phyloP scores from a whole-genome alignment of 2,113 vertebrate genomes.

The Panthera tigris region DNA sequence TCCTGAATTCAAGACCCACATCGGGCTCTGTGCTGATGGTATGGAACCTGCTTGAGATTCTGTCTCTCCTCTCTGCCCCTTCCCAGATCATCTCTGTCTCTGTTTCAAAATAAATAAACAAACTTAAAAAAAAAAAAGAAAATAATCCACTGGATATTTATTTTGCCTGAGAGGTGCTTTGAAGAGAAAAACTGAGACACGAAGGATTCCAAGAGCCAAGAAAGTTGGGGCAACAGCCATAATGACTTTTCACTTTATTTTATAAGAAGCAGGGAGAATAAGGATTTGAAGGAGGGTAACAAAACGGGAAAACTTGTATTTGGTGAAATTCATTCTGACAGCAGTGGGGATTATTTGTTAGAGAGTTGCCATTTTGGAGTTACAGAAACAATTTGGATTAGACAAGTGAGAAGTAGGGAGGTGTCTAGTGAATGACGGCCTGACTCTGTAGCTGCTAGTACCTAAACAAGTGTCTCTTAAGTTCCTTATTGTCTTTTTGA shows the following conservation, averaged over 20 bases:
- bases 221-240: not conserved
- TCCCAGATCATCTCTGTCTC: too few species aligned
- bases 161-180: not conserved
- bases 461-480: not conserved
- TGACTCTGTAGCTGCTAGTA: not conserved
- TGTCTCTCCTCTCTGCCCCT: too few species aligned
- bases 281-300: not conserved
- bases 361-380: not conserved
- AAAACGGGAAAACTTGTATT: not conserved
- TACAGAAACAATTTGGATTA: not conserved
- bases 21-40: too few species aligned
- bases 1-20: too few species aligned
- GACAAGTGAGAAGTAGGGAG: not conserved
- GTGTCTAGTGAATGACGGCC: not conserved
- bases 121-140: not conserved
- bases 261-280: not conserved
- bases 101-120: too few species aligned
- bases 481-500: not conserved
- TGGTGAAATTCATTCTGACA: not conserved
- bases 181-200: not conserved
- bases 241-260: not conserved
- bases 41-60: too few species aligned
- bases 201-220: not conserved
- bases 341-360: not conserved
- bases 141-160: not conserved